Conservation (phyloP, 2,888 invertebrate species). For the Gisinianus flammeolus region DNA sequence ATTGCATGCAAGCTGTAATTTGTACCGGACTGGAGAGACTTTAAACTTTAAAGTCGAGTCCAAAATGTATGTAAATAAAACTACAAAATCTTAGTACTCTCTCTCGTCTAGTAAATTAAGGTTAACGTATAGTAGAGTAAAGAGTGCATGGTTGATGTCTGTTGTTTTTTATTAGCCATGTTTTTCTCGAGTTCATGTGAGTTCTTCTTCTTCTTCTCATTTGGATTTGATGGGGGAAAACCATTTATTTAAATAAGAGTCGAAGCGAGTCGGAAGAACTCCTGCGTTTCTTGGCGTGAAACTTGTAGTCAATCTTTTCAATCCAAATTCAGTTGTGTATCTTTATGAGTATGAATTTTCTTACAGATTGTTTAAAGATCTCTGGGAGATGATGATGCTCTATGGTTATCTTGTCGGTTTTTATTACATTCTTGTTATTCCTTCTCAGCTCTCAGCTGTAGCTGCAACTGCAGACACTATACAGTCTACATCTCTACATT, state of each 20-base stretch:
- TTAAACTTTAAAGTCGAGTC: too few relatives aligned
- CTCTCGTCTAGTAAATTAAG: background rate
- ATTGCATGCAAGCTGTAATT: too few relatives aligned
- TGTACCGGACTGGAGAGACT: too few relatives aligned
- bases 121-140: background rate
- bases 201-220: background rate
- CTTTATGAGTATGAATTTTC: background rate
- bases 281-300: background rate
- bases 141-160: background rate
- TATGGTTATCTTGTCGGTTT: background rate
- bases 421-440: background rate
- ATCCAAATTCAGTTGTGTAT: background rate
- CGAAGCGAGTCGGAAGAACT: background rate
- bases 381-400: background rate
- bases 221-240: background rate
- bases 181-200: slow-evolving; percentile 3
- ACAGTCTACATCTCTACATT: too few relatives aligned
- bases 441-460: background rate
- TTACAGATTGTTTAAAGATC: too few relatives aligned
- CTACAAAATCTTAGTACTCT: too few relatives aligned
- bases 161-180: background rate
- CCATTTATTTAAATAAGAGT: slow-evolving; percentile 6
- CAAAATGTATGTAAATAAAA: too few relatives aligned
- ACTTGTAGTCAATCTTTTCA: background rate
- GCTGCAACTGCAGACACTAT: too few relatives aligned